phyloP scores from a whole-genome alignment of 1,140 invertebrate genomes.

The Scaptomyza montana region DNA sequence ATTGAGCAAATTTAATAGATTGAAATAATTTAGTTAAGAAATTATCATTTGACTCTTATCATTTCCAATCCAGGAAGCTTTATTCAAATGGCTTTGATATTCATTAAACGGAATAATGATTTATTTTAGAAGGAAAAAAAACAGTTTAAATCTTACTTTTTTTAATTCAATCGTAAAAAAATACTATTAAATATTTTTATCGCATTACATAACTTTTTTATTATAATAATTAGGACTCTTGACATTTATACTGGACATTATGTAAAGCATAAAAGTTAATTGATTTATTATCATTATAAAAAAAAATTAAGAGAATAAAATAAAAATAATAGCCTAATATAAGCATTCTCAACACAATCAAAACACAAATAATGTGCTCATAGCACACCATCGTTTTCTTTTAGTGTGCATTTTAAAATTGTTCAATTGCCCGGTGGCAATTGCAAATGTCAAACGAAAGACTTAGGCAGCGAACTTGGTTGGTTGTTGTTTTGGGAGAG shows the following conservation, averaged over 20 bases:
- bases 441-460: conserved; percentile 77
- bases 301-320: background rate
- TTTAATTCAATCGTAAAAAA: no score
- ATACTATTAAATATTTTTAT: background rate
- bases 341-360: background rate
- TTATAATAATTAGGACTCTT: background rate
- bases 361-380: no score
- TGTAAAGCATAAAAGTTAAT: background rate
- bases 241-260: background rate
- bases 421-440: conserved; percentile 38
- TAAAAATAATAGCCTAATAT: no score
- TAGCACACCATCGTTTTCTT: background rate
- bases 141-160: no score
- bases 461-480: conserved; percentile 74
- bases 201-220: background rate
- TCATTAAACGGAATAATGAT: no score
- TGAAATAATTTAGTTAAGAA: no score
- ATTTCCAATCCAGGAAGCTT: no score
- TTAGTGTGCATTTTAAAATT: background rate
- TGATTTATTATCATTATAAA: background rate
- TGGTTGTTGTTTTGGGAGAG: background rate
- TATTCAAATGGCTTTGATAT: no score
- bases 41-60: no score
- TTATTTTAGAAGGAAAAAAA: no score
- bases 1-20: no score